Evolutionary conservation across 1,140 invertebrate genomes (phyloP).

Genomic region (Apocrypta bakeri): DNA sequence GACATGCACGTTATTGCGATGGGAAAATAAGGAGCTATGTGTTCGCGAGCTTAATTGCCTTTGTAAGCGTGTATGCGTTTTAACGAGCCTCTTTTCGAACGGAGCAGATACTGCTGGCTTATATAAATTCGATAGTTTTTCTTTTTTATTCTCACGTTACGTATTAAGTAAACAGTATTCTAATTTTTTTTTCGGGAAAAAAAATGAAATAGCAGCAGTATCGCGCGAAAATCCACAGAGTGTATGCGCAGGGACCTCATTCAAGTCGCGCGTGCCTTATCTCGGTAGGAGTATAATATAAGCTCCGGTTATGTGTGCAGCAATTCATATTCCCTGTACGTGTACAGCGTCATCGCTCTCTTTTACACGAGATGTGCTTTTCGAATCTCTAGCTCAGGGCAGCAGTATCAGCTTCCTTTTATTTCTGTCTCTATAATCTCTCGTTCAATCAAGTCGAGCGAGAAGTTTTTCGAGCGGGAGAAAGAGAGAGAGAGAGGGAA

Average conservation of each 20-base stretch:
- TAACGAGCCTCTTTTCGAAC: too few relatives aligned
- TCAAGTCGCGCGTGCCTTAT: conserved; percentile 2
- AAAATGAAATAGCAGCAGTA: background rate
- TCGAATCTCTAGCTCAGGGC: too few relatives aligned
- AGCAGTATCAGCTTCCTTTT: background rate
- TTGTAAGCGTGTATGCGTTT: background rate
- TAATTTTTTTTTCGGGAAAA: too few relatives aligned
- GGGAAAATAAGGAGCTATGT: background rate
- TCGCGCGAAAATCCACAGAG: conserved; percentile 8
- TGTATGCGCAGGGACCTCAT: background rate
- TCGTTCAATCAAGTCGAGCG: background rate
- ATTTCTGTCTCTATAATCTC: background rate
- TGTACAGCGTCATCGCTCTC: background rate
- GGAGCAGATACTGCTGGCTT: too few relatives aligned
- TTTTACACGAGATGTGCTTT: background rate
- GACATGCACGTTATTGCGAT: background rate
- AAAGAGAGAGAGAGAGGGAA: too few relatives aligned
- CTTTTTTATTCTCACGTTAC: too few relatives aligned
- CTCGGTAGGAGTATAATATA: background rate
- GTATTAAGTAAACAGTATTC: too few relatives aligned
- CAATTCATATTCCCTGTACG: background rate
- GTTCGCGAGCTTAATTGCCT: background rate
- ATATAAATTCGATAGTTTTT: too few relatives aligned
- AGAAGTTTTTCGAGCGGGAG: too few relatives aligned
- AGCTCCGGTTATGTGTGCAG: background rate